phyloP scores from a whole-genome alignment of 2,113 vertebrate genomes.

The Gobiocypris rarus region DNA sequence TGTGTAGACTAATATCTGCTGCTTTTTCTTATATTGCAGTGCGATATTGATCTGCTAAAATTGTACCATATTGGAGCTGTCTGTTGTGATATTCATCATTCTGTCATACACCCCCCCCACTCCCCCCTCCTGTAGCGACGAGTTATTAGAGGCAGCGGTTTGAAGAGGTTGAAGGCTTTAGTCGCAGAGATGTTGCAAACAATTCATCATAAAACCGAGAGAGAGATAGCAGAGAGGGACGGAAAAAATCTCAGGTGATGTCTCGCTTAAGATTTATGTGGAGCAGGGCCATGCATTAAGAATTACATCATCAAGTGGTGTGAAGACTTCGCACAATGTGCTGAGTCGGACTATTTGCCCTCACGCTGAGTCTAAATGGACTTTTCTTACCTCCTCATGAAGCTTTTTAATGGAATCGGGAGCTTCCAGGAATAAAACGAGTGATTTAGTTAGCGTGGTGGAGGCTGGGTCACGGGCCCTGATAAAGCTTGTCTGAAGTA shows the following conservation, averaged over 20 bases:
- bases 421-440: constrained; percentile 63
- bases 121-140: constrained; percentile 74
- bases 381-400: constrained; percentile 60
- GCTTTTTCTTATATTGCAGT: constrained; percentile 98
- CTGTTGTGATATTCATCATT: constrained; percentile 99
- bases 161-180: constrained; percentile 89
- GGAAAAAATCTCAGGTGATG: constrained; percentile 79
- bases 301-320: constrained; percentile 79
- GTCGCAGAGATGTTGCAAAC: constrained; percentile 93
- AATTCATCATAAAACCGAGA: constrained; percentile 82
- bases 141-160: constrained; percentile 98
- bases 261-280: constrained; percentile 81
- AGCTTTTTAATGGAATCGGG: constrained; percentile 70
- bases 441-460: constrained; percentile 60
- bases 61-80: constrained; percentile 99
- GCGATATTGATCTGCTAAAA: constrained; percentile 99
- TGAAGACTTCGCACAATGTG: constrained; percentile 74
- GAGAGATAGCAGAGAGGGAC: constrained; percentile 45
- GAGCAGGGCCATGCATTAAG: constrained; percentile 77
- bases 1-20: constrained; percentile 99
- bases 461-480: constrained; percentile 58
- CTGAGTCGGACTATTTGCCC: constrained; percentile 77
- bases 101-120: constrained; percentile 88
- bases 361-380: constrained; percentile 70
- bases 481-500: constrained; percentile 64